Percentiles rank a stretch among this genome's conserved stretches.
Conservation (phyloP, 2,888 invertebrate genomes). For the Microctonus aethiopoides region DNA sequence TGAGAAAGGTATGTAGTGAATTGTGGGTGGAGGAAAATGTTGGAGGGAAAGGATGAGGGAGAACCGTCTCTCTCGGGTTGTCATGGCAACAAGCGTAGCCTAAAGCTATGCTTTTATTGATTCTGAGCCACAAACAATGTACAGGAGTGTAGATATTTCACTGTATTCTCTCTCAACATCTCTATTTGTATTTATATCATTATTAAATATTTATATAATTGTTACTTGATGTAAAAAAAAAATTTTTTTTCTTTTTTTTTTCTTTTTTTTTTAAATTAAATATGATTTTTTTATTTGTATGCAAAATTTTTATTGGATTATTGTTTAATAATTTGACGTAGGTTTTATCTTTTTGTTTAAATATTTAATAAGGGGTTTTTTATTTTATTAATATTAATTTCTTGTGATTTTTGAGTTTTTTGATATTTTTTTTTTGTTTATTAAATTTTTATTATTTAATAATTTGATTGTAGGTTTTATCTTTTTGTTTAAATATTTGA, state of each 20-base stretch:
- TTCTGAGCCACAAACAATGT: slow-evolving; percentile 67
- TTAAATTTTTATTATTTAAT: too few species aligned
- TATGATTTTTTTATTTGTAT: background rate
- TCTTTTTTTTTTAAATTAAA: background rate
- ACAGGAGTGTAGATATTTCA: slow-evolving; percentile 66
- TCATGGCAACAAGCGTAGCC: slow-evolving; percentile 65
- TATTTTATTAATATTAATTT: too few species aligned
- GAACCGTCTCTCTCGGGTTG: slow-evolving; percentile 62
- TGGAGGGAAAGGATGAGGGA: slow-evolving; percentile 45
- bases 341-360: too few species aligned
- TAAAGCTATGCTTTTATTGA: slow-evolving; percentile 68
- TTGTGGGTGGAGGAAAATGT: slow-evolving; percentile 21
- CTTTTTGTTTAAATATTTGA: too few species aligned
- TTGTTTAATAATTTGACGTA: background rate
- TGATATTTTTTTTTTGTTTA: slow-evolving; percentile 7
- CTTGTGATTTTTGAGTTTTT: background rate
- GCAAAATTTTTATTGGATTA: background rate
- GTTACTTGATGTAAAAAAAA: background rate
- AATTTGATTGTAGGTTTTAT: background rate
- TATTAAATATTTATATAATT: too few species aligned
- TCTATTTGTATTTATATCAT: slow-evolving; percentile 40
- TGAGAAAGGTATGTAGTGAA: background rate
- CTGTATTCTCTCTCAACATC: slow-evolving; percentile 60
- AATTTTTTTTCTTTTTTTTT: slow-evolving; percentile 5
- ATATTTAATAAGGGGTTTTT: too few species aligned